Conservation (phyloP, 2,113 vertebrate genomes). For the Fregetta grallaria region DNA sequence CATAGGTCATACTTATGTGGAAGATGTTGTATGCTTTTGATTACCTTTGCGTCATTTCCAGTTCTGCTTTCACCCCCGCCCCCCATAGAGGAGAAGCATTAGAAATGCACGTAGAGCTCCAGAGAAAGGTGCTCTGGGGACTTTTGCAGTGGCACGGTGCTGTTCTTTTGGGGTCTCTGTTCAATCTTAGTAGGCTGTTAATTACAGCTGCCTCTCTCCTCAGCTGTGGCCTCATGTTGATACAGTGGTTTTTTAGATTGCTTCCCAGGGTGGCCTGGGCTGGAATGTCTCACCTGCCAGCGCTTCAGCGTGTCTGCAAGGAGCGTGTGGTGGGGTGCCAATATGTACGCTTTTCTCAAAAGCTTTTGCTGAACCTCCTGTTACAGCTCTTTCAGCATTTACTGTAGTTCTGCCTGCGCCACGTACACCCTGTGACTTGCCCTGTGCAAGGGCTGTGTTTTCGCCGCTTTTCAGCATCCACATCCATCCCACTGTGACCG, state of each 20-base stretch:
- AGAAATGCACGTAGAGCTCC: neutral
- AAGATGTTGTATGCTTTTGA: neutral
- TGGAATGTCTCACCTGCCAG: neutral
- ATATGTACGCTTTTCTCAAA: accelerated
- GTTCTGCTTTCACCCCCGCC: neutral
- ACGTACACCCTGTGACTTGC: accelerated
- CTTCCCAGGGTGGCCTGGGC: neutral
- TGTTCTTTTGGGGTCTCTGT: neutral
- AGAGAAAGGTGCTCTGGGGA: neutral
- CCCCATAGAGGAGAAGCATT: neutral
- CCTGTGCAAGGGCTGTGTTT: neutral
- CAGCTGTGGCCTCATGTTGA: neutral
- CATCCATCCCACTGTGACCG: neutral
- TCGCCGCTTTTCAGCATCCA: neutral
- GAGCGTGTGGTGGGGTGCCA: too few relatives aligned
- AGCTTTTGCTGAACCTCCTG: neutral
- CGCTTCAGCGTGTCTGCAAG: neutral
- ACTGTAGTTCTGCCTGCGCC: neutral
- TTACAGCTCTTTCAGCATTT: neutral
- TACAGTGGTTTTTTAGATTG: neutral
- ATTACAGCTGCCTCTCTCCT: neutral
- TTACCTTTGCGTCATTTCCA: neutral
- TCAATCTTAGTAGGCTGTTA: neutral
- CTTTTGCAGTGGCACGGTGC: neutral
- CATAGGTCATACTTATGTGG: neutral